phyloP scores from a whole-genome alignment of 2,113 vertebrate species.

The Tichodroma muraria region DNA sequence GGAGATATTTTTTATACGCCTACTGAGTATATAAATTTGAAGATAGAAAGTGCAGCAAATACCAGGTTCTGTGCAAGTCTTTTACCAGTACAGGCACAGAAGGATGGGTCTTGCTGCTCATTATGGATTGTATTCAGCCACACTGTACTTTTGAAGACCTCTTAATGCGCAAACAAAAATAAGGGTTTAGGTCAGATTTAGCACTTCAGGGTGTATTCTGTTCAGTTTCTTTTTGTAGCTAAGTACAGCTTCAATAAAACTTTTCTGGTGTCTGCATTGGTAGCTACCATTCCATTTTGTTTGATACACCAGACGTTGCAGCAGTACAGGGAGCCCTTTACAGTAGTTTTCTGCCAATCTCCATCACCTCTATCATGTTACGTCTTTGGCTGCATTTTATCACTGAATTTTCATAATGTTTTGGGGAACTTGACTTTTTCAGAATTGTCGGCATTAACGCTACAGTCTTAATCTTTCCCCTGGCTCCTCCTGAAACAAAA shows the following conservation, averaged over 20 bases:
- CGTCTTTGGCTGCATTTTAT: neutral
- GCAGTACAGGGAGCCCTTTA: neutral
- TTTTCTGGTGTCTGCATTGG: neutral
- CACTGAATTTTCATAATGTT: neutral
- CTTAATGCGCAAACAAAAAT: neutral
- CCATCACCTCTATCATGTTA: neutral
- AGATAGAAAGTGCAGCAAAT: conserved; percentile 38
- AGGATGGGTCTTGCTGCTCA: neutral
- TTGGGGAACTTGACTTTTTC: neutral
- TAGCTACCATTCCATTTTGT: neutral
- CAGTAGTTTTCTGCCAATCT: neutral
- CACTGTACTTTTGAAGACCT: neutral
- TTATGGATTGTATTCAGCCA: neutral
- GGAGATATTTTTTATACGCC: neutral
- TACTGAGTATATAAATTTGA: conserved; percentile 38
- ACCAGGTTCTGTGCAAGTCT: neutral
- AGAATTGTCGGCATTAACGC: neutral
- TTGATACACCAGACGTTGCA: neutral
- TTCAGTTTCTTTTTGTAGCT: neutral
- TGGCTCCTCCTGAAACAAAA: conserved; percentile 14
- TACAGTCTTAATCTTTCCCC: neutral
- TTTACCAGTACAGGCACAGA: neutral
- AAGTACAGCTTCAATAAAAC: neutral
- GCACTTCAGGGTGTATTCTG: neutral
- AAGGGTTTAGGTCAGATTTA: neutral